A percentile compares a stretch with the other conserved stretches of the same genome.
Conservation (phyloP, 1,140 invertebrate genomes). For the Drosophila kikkawai region DNA sequence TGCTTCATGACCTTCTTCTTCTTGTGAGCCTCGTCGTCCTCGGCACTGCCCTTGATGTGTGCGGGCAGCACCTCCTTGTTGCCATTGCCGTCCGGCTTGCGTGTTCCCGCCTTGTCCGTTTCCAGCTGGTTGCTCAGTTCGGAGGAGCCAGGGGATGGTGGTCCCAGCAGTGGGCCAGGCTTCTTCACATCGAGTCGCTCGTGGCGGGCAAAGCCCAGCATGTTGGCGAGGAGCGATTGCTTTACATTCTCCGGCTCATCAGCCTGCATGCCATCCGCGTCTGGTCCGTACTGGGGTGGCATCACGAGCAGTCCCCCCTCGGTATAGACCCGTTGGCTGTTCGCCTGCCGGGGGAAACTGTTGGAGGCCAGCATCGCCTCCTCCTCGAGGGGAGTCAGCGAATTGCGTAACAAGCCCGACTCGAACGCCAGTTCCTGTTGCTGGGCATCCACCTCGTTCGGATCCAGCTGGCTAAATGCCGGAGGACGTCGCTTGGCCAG, state of each 20-base stretch:
- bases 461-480: conserved; percentile 24
- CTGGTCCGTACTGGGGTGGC: conserved; percentile 74
- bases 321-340: conserved; percentile 86
- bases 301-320: conserved; percentile 88
- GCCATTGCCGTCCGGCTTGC: conserved; percentile 21
- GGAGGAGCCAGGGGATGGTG: conserved; percentile 85
- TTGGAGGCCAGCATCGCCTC: conserved; percentile 82
- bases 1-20: conserved; percentile 79
- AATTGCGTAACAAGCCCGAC: conserved; percentile 68
- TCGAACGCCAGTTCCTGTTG: conserved; percentile 66
- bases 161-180: conserved; percentile 92
- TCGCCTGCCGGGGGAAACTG: conserved; percentile 51
- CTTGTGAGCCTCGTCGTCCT: conserved; percentile 72
- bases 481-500: conserved; percentile 59
- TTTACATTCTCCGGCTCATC: conserved; percentile 83
- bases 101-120: conserved; percentile 51
- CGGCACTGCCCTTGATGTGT: conserved; percentile 74
- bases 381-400: conserved; percentile 76
- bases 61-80: conserved; percentile 82
- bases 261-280: conserved; percentile 51
- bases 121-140: conserved; percentile 63
- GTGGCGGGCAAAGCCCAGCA: conserved; percentile 91
- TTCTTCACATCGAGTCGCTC: conserved; percentile 97
- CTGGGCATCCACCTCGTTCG: conserved; percentile 38
- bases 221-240: conserved; percentile 72